Conservation (phyloP, 2,888 invertebrate genomes). For the Lepidocyrtoides sp. region DNA sequence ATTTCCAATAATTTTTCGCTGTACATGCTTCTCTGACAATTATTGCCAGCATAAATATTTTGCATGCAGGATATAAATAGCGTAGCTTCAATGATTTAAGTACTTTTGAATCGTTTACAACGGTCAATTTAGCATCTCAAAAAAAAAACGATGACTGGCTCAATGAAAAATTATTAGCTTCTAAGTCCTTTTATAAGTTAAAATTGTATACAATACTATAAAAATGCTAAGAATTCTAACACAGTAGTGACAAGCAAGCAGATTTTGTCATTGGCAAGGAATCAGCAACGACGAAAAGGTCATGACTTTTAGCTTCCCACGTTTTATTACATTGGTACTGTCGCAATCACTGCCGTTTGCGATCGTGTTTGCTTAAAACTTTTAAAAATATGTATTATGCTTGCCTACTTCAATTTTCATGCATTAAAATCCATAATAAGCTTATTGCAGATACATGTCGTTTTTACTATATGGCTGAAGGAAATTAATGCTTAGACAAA, state of each 20-base stretch:
- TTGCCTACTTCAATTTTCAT: not conserved
- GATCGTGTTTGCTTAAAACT: not conserved
- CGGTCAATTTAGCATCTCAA: not conserved
- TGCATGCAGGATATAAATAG: too few species aligned
- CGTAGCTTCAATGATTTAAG: not conserved
- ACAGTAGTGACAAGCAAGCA: not conserved
- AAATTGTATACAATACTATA: not conserved
- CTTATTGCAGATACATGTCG: too few species aligned
- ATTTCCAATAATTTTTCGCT: too few species aligned
- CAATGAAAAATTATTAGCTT: conserved; percentile 35
- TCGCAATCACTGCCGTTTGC: not conserved
- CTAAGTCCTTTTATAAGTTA: not conserved
- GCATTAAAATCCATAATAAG: too few species aligned
- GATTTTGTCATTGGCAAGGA: conserved; percentile 66
- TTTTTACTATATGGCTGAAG: too few species aligned
- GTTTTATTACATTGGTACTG: conserved; percentile 41
- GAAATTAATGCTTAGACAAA: too few species aligned
- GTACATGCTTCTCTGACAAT: too few species aligned
- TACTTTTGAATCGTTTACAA: not conserved
- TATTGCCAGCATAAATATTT: too few species aligned
- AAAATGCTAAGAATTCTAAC: conserved; percentile 59
- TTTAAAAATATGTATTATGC: not conserved
- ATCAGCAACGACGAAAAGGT: conserved; percentile 67
- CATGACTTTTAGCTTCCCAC: conserved; percentile 79
- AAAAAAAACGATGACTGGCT: not conserved